A percentile compares a stretch with the other conserved stretches of the same genome.
phyloP scores from a whole-genome alignment of 2,113 vertebrate species.

The Corvus hawaiiensis region DNA sequence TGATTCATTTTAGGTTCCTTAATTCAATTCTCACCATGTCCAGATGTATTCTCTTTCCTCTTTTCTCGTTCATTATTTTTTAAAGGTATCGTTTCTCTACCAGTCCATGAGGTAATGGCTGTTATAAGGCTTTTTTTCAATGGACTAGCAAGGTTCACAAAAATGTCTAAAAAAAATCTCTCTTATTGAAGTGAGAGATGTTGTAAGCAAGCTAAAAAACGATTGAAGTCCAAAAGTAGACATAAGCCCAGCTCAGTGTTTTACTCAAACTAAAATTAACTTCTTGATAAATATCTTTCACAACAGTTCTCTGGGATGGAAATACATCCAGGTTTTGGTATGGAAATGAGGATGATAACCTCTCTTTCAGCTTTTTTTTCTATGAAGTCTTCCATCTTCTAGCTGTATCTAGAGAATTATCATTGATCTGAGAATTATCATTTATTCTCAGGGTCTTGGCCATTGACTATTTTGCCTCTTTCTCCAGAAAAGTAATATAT shows the following conservation, averaged over 20 bases:
- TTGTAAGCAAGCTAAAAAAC: not conserved
- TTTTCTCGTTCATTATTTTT: not conserved
- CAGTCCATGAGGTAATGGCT: not conserved
- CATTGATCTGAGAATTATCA: not conserved
- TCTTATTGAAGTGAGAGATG: not conserved
- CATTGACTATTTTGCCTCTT: not conserved
- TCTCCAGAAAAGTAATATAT: not conserved
- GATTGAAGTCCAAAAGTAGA: not conserved
- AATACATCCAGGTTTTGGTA: not conserved
- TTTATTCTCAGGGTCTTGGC: not conserved
- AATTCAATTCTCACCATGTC: not conserved
- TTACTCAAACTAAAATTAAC: not conserved
- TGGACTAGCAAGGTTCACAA: not conserved
- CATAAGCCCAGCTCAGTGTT: not conserved
- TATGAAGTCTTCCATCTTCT: not conserved
- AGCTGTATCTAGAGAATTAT: not conserved
- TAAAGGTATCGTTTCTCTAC: not conserved
- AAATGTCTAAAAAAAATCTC: not conserved
- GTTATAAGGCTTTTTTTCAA: not conserved
- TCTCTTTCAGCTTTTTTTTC: not conserved
- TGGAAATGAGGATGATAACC: not conserved
- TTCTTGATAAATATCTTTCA: not conserved
- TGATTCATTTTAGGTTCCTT: not conserved
- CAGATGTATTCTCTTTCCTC: not conserved
- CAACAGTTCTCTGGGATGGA: not conserved